Percentiles rank a stretch among this genome's conserved stretches.
Evolutionary conservation across 1,140 invertebrate species (phyloP).

Genomic region (Popillia japonica): DNA sequence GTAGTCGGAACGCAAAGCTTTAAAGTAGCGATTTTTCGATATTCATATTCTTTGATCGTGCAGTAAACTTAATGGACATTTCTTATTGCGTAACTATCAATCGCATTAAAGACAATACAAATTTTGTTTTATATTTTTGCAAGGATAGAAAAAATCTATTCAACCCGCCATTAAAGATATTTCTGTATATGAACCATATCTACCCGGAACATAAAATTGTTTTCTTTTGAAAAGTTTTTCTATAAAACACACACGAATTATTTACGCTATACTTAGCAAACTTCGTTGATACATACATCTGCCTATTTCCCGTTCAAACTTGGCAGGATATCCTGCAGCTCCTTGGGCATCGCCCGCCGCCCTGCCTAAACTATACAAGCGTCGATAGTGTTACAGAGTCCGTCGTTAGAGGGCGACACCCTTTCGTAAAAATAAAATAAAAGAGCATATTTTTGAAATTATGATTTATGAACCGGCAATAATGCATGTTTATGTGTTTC

Average conservation of each 20-base stretch:
- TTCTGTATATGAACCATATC: too few species aligned
- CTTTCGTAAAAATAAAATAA: neutral
- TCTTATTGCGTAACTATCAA: too few species aligned
- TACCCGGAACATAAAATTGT: too few species aligned
- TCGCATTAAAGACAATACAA: too few species aligned
- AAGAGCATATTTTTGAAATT: conserved; percentile 26
- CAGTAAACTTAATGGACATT: too few species aligned
- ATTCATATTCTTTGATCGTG: too few species aligned
- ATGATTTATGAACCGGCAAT: conserved; percentile 31
- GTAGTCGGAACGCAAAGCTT: too few species aligned
- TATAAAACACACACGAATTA: neutral
- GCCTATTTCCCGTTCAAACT: neutral
- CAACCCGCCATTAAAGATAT: too few species aligned
- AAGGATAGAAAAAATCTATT: too few species aligned
- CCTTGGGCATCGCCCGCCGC: neutral
- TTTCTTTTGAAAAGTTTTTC: too few species aligned
- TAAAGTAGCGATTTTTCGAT: too few species aligned
- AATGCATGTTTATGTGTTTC: conserved; percentile 30
- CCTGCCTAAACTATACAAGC: neutral
- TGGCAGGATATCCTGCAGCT: neutral
- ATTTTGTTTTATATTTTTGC: too few species aligned
- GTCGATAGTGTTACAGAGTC: neutral
- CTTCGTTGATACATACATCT: neutral
- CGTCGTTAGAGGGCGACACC: conserved; percentile 20
- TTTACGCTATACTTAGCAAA: neutral